A percentile compares a stretch with the other conserved stretches of the same genome.
These are phyloP conservation scores for Agelaius tricolor DNA, from an alignment of 2,113 vertebrate species.

Conservation along the genomic window DNA sequence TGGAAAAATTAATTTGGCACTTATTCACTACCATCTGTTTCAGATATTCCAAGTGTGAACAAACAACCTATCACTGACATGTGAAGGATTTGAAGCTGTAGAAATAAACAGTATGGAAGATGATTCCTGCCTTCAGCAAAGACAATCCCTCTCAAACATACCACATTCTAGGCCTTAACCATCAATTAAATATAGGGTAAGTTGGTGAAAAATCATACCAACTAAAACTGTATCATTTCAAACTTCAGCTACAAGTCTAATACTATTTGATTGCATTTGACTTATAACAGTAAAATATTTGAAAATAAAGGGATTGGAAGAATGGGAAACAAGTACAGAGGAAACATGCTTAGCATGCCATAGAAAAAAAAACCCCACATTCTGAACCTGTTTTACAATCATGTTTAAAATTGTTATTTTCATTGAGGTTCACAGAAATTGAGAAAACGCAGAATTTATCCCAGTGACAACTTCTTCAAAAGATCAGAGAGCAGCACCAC, in stretches of 20 bases:
- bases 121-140: not conserved
- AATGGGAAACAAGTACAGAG: not conserved
- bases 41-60: not conserved
- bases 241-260: not conserved
- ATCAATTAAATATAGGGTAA: not conserved
- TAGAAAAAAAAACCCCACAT: not conserved
- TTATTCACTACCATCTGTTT: conserved; percentile 22
- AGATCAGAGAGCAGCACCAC: not conserved
- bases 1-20: conserved; percentile 29
- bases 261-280: rapidly evolving
- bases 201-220: not conserved
- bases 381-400: not conserved
- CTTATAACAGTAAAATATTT: not conserved
- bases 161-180: not conserved
- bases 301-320: not conserved
- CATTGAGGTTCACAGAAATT: not conserved
- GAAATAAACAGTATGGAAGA: not conserved
- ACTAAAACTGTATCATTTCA: not conserved
- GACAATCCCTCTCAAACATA: not conserved
- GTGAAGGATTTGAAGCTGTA: not conserved
- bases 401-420: not conserved
- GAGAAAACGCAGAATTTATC: not conserved
- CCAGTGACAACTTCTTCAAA: not conserved
- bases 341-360: not conserved
- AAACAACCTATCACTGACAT: not conserved